These are phyloP conservation scores for Hoplostethus mediterraneus DNA, from an alignment of 2,797 vertebrate species.

Conservation along the genomic window DNA sequence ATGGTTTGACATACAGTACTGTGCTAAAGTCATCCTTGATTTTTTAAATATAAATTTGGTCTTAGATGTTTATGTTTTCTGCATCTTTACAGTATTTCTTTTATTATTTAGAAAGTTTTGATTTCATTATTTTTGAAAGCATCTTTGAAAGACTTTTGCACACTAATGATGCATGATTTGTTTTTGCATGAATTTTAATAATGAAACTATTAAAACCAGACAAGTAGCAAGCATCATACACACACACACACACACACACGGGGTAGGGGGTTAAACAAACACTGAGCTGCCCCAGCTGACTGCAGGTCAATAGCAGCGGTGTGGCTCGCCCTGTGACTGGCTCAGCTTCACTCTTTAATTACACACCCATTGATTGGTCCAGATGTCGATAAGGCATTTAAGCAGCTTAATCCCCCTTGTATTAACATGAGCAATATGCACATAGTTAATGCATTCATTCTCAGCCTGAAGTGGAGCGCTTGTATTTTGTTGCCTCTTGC, in stretches of 20 bases:
- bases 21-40: no score
- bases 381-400: conserved; percentile 74
- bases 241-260: neutral
- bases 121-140: no score
- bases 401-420: conserved; percentile 69
- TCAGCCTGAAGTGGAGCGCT: conserved; percentile 37
- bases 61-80: no score
- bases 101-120: no score
- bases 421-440: conserved; percentile 64
- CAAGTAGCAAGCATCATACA: neutral
- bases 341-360: conserved; percentile 75
- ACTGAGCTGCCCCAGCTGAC: conserved; percentile 53
- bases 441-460: conserved; percentile 58
- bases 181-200: conserved; percentile 21
- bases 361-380: conserved; percentile 72
- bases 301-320: conserved; percentile 46
- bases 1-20: no score
- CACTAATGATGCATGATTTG: no score
- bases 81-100: no score
- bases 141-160: no score
- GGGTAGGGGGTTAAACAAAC: conserved; percentile 64
- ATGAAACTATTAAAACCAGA: conserved; percentile 14
- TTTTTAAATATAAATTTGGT: no score
- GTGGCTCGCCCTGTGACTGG: conserved; percentile 54
- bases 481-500: conserved; percentile 42